phyloP scores from a whole-genome alignment of 1,140 invertebrate species.

The Zaprionus capensis region DNA sequence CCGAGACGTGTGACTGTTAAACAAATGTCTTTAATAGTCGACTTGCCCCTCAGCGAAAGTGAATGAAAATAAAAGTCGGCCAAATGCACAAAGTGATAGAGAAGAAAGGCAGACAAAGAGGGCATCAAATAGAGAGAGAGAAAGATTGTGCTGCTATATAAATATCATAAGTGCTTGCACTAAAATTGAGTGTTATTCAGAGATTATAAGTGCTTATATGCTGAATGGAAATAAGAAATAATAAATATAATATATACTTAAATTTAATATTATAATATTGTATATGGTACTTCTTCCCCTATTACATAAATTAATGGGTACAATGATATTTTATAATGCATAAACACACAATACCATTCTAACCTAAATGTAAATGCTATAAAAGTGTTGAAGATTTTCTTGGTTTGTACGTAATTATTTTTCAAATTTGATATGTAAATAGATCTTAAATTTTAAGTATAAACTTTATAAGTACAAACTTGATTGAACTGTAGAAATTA shows the following conservation, averaged over 20 bases:
- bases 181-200: neutral
- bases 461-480: no score
- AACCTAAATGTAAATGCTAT: no score
- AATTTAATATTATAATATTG: no score
- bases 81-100: neutral
- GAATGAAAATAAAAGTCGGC: neutral
- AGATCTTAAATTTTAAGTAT: no score
- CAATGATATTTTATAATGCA: no score
- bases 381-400: no score
- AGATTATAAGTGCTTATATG: neutral
- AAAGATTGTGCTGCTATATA: neutral
- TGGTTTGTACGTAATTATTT: no score
- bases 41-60: constrained; percentile 13
- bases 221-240: neutral
- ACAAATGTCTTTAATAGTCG: constrained; percentile 41
- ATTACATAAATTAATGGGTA: no score
- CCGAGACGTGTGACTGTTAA: constrained; percentile 41
- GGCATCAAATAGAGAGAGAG: neutral
- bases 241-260: neutral
- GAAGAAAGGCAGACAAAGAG: neutral
- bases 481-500: no score
- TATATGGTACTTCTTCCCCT: no score
- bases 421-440: no score
- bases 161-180: neutral
- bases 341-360: no score